A percentile compares a stretch with the other conserved stretches of the same genome.
Conservation (phyloP, 35 echinoderm and acorn worm genomes). For the Amphiura filiformis region DNA sequence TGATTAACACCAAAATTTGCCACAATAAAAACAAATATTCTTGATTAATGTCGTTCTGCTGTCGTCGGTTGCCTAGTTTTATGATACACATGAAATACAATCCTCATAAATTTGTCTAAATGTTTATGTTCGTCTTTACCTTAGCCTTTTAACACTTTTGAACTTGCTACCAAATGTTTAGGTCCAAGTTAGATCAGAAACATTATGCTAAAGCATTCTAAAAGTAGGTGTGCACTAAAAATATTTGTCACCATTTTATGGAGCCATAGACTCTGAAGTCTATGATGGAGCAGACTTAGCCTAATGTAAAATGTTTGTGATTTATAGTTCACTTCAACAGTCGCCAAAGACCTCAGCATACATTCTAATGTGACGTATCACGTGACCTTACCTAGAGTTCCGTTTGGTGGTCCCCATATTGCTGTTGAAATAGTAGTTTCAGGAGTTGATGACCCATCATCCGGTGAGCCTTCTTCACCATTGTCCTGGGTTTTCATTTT, state of each 20-base stretch:
- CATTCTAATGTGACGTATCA: no score
- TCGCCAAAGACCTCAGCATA: no score
- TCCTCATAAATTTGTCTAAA: not conserved
- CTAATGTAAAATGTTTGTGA: no score
- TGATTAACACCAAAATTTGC: not conserved
- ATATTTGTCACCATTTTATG: no score
- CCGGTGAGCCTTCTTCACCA: not conserved
- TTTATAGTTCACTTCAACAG: no score
- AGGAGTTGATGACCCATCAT: not conserved
- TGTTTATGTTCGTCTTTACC: not conserved
- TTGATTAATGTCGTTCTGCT: not conserved
- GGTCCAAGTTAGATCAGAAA: no score
- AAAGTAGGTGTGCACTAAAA: no score
- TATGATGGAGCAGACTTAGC: no score
- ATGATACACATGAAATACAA: not conserved
- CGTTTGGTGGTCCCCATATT: not conserved
- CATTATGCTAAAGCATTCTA: no score
- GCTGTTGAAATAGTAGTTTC: constrained; percentile 7
- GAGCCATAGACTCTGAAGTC: no score
- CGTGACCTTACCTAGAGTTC: not conserved
- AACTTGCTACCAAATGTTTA: not conserved
- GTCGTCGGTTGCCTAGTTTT: not conserved
- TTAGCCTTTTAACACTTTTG: not conserved
- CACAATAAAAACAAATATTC: not conserved
- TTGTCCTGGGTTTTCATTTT: not conserved